These are phyloP conservation scores for Botrylloides violaceus DNA, from an alignment of 23 tunicate species.

Conservation along the genomic window DNA sequence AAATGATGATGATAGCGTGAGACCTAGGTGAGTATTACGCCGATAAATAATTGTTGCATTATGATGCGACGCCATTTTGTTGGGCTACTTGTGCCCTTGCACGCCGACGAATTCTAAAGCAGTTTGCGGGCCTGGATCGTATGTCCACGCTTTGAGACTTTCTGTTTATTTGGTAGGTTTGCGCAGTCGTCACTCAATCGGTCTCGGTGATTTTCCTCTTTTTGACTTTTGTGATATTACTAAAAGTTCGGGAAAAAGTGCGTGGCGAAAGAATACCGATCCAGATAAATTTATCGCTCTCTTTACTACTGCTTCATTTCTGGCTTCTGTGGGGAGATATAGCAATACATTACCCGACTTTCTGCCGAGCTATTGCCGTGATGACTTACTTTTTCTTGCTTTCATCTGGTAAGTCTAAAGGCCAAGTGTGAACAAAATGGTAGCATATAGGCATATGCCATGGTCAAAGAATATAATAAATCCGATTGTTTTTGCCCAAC, in stretches of 20 bases:
- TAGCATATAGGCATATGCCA: too few relatives aligned
- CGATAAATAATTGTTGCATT: too few relatives aligned
- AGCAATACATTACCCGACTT: not conserved
- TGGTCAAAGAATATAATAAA: too few relatives aligned
- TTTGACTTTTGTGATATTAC: constrained; percentile 4
- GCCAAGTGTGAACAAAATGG: too few relatives aligned
- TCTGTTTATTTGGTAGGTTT: not conserved
- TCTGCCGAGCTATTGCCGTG: constrained; percentile 17
- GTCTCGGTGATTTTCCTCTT: constrained; percentile 1
- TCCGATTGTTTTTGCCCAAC: too few relatives aligned
- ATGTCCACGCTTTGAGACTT: not conserved
- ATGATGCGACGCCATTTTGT: too few relatives aligned
- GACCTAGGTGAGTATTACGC: too few relatives aligned
- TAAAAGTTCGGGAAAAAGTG: constrained; percentile 9
- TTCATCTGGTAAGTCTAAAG: constrained; percentile 11
- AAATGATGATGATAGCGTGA: too few relatives aligned
- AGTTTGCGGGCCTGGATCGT: too few relatives aligned
- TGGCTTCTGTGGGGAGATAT: constrained; percentile 2
- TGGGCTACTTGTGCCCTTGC: too few relatives aligned
- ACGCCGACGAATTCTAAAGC: not conserved
- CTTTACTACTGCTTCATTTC: constrained; percentile 4
- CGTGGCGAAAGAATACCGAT: constrained; percentile 22
- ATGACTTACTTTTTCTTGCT: constrained; percentile 16
- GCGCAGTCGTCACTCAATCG: not conserved
- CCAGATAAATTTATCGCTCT: constrained; percentile 13